Conservation (phyloP, 2,888 invertebrate genomes). For the Autographa pulchrina region DNA sequence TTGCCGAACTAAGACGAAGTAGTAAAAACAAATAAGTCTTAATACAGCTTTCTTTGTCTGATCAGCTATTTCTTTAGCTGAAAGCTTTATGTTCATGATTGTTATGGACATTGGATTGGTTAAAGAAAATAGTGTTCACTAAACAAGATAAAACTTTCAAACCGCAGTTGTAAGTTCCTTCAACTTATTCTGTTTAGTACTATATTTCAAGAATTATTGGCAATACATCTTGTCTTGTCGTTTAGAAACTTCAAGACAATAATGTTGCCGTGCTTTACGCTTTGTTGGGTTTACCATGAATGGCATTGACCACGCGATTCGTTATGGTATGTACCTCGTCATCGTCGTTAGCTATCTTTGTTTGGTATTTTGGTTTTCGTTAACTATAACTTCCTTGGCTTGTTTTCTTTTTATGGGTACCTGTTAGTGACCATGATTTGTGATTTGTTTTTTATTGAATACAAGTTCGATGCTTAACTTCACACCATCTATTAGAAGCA, state of each 20-base stretch:
- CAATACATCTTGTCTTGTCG: conserved; percentile 30
- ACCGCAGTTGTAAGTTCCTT: conserved; percentile 1
- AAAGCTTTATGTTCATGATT: not conserved
- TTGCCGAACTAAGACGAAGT: no score
- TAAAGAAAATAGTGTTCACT: not conserved
- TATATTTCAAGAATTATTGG: conserved; percentile 34
- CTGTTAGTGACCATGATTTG: conserved; percentile 25
- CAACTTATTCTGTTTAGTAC: conserved; percentile 6
- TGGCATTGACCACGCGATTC: conserved; percentile 69
- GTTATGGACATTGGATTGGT: not conserved
- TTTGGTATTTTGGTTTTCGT: conserved; percentile 55
- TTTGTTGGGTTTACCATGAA: conserved; percentile 59
- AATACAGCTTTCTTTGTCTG: no score
- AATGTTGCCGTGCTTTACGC: conserved; percentile 61
- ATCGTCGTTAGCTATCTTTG: conserved; percentile 60
- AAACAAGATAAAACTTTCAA: not conserved
- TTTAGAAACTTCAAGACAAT: conserved; percentile 55
- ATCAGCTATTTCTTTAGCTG: not conserved
- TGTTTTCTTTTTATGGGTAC: conserved; percentile 39
- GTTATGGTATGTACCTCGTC: conserved; percentile 62
- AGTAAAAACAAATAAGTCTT: no score
- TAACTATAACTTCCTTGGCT: conserved; percentile 32
- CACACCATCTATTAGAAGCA: not conserved
- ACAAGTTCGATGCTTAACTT: not conserved
- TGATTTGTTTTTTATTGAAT: conserved; percentile 6